A percentile compares a stretch with the other conserved stretches of the same genome.
These are phyloP conservation scores for human DNA, from an alignment of 2,113 vertebrate genomes.

Conservation along the genomic window GRCh38 chr3:131843501-131844000, in stretches of 20 bases:
- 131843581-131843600: not conserved
- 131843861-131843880: not conserved
- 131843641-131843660: not conserved
- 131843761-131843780: not conserved
- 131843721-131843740: not conserved
- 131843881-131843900: not conserved
- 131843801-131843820: not conserved
- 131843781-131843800: no score
- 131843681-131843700: not conserved
- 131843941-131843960: not conserved
- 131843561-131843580: not conserved
- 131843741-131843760: not conserved
- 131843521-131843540: constrained; percentile 59
- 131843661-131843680: not conserved
- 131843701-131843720: not conserved
- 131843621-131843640: not conserved
- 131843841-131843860: not conserved
- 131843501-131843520: constrained; percentile 64
- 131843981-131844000: not conserved
- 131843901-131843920: not conserved
- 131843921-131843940: not conserved
- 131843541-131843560: constrained; percentile 57
- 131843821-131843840: not conserved
- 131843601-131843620: not conserved
- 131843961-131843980: not conserved